A percentile compares a stretch with the other conserved stretches of the same genome.
phyloP scores from a whole-genome alignment of 2,113 vertebrate species.

The Galbula dea region DNA sequence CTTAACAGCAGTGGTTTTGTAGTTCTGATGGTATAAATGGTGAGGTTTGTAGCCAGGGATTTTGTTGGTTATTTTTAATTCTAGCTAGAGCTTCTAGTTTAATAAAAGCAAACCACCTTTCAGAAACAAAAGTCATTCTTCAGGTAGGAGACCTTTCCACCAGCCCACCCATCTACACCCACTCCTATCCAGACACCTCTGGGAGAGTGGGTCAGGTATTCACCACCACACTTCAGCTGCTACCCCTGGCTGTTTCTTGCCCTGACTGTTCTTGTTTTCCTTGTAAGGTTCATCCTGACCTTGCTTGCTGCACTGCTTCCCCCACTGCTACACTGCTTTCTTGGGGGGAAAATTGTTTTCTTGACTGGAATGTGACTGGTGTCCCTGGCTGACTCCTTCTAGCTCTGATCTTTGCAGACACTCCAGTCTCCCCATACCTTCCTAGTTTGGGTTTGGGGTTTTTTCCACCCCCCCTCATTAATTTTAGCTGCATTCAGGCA shows the following conservation, averaged over 20 bases:
- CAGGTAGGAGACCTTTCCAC: background rate
- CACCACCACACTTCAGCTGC: background rate
- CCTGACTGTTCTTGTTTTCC: background rate
- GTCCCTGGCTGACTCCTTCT: background rate
- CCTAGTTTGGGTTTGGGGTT: background rate
- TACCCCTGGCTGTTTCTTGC: background rate
- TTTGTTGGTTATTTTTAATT: background rate
- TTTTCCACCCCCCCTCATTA: background rate
- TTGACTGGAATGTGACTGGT: background rate
- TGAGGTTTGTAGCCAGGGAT: background rate
- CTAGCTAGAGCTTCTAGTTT: background rate
- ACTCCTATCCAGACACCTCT: background rate
- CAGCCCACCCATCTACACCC: background rate
- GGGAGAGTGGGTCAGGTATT: background rate
- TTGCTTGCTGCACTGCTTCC: background rate
- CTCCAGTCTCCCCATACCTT: fast-evolving
- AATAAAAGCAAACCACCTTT: background rate
- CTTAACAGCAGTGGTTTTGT: background rate
- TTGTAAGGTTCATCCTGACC: background rate
- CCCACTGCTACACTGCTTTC: background rate
- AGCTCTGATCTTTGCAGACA: background rate
- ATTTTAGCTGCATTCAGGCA: background rate
- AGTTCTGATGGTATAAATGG: background rate
- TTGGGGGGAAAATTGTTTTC: background rate
- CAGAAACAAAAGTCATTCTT: background rate